Evolutionary conservation across 2,797 vertebrate genomes (phyloP).

Genomic region (Esox lucius): DNA sequence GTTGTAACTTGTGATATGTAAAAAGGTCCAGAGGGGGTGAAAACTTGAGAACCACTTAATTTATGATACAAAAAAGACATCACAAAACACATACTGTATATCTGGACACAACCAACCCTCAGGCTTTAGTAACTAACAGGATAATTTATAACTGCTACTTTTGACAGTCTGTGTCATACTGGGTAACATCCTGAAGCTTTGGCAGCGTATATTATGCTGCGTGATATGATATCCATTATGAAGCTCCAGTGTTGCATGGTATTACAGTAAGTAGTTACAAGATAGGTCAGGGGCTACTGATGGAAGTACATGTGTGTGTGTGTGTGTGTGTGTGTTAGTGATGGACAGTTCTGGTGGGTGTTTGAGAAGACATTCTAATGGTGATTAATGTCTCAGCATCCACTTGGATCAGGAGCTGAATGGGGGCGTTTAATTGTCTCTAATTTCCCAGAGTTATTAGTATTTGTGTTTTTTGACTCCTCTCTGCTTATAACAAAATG

Average conservation of each 20-base stretch:
- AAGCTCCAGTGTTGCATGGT: neutral
- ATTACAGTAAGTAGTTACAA: neutral
- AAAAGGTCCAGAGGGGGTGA: too few species aligned
- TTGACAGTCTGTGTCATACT: neutral
- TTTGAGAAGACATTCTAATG: slow-evolving; percentile 67
- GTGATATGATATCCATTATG: neutral
- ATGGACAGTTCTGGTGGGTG: slow-evolving; percentile 63
- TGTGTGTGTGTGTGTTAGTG: slow-evolving; percentile 21
- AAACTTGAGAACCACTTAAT: too few species aligned
- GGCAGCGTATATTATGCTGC: neutral
- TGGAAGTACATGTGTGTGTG: neutral
- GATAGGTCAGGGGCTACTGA: neutral
- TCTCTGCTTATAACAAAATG: slow-evolving; percentile 19
- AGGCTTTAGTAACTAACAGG: too few species aligned
- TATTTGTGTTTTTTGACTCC: slow-evolving; percentile 62
- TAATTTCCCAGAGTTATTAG: slow-evolving; percentile 63
- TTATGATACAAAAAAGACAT: too few species aligned
- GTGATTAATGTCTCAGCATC: slow-evolving; percentile 68
- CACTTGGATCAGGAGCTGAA: slow-evolving; percentile 61
- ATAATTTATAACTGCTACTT: too few species aligned
- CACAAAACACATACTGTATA: too few species aligned
- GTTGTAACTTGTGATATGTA: too few species aligned
- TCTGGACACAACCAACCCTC: too few species aligned
- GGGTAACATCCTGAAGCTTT: neutral
- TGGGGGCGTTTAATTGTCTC: slow-evolving; percentile 73